Conservation (phyloP, 37 sponge, comb jelly and placozoan species). For the Bolinopsis microptera region DNA sequence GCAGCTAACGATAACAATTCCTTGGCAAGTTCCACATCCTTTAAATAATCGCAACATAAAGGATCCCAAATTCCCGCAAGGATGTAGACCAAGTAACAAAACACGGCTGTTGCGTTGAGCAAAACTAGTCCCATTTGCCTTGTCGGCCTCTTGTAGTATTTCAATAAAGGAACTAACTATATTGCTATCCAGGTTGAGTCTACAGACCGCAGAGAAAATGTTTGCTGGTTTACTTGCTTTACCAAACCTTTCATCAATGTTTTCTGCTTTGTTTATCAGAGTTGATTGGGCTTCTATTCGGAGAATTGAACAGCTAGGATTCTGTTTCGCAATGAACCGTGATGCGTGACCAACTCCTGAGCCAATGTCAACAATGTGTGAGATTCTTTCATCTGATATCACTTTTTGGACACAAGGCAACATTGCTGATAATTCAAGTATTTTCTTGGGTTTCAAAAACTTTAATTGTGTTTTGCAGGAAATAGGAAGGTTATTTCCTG, state of each 20-base stretch:
- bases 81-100: conserved; percentile 22
- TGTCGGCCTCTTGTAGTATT: neutral
- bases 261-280: neutral
- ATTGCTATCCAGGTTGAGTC: neutral
- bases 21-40: neutral
- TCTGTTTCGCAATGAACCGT: conserved; percentile 47
- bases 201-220: neutral
- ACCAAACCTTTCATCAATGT: conserved; percentile 6
- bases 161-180: neutral
- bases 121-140: neutral
- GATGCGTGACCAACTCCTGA: conserved; percentile 46
- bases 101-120: neutral
- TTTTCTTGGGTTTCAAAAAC: conserved; percentile 25
- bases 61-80: conserved; percentile 33
- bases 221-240: neutral
- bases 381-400: neutral
- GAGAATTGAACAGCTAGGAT: neutral
- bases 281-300: conserved; percentile 29
- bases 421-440: neutral
- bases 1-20: conserved; percentile 20
- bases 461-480: conserved; percentile 25
- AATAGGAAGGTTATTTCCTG: neutral
- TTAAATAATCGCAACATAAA: conserved; percentile 26
- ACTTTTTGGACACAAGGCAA: neutral
- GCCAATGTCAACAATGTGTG: conserved; percentile 40